Percentiles rank a stretch among this genome's conserved stretches.
Conservation (phyloP, 2,888 invertebrate genomes). For the Dolichomitus sp. region DNA sequence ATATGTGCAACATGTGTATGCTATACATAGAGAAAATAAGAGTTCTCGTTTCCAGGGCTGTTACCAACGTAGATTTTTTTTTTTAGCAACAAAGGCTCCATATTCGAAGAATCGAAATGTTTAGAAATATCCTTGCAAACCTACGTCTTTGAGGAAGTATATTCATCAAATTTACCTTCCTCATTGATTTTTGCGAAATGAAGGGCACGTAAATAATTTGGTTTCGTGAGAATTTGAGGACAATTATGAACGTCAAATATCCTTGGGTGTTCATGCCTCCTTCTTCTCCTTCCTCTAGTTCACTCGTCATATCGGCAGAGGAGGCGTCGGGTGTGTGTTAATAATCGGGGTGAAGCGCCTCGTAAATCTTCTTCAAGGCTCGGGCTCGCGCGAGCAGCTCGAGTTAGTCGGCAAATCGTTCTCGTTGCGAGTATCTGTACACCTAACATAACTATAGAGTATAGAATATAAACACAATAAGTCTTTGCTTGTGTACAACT, state of each 20-base stretch:
- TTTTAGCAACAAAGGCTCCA: background rate
- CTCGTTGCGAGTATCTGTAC: constrained; percentile 29
- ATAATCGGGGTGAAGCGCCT: constrained; percentile 68
- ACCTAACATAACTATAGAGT: background rate
- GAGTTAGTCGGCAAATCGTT: constrained; percentile 49
- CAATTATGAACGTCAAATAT: constrained; percentile 1
- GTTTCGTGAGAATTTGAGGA: constrained; percentile 1
- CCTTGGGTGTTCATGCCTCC: background rate
- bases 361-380: constrained; percentile 67
- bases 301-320: constrained; percentile 62
- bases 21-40: background rate
- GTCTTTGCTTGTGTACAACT: constrained; percentile 1
- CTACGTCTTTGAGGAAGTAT: no score
- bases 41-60: constrained; percentile 16
- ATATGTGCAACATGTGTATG: constrained; percentile 4
- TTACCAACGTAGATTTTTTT: constrained; percentile 10
- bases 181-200: no score
- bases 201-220: background rate
- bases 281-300: constrained; percentile 11
- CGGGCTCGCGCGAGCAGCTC: constrained; percentile 22
- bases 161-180: no score
- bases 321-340: constrained; percentile 51
- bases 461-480: constrained; percentile 2
- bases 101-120: background rate
- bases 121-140: background rate